phyloP scores from a whole-genome alignment of 2,113 vertebrate species.

The Carassius carassius region DNA sequence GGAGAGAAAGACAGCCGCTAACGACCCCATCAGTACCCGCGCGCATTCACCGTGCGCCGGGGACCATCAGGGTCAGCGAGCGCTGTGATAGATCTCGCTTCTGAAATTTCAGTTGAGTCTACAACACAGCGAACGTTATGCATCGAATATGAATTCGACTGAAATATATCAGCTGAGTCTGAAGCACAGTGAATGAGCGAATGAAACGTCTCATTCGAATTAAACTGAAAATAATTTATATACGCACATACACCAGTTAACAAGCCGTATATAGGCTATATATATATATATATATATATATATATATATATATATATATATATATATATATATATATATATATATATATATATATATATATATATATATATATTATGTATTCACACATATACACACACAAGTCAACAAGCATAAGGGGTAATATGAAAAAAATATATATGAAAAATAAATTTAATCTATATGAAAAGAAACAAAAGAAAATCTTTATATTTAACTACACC shows the following conservation, averaged over 20 bases:
- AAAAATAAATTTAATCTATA: background rate
- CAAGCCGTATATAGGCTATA: too few species aligned
- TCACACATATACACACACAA: background rate
- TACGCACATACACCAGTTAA: too few species aligned
- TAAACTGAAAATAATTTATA: background rate
- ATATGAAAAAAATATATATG: too few species aligned
- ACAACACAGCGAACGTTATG: background rate
- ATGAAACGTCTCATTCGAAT: background rate
- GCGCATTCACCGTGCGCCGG: conserved; percentile 28
- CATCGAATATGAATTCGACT: background rate
- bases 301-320: too few species aligned
- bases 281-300: background rate
- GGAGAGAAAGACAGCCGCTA: conserved; percentile 42
- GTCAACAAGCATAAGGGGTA: too few species aligned
- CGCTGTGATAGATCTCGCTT: conserved; percentile 9
- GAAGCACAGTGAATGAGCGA: background rate
- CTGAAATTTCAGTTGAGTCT: background rate
- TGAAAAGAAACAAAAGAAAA: background rate
- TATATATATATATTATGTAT: background rate
- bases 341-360: background rate
- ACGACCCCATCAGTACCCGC: conserved; percentile 28
- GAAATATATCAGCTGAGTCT: background rate
- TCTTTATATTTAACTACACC: background rate
- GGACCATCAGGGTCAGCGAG: conserved; percentile 11
- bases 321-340: background rate